These are phyloP conservation scores for Ascaphus truei DNA, from an alignment of 2,113 vertebrate genomes.

Conservation along the genomic window DNA sequence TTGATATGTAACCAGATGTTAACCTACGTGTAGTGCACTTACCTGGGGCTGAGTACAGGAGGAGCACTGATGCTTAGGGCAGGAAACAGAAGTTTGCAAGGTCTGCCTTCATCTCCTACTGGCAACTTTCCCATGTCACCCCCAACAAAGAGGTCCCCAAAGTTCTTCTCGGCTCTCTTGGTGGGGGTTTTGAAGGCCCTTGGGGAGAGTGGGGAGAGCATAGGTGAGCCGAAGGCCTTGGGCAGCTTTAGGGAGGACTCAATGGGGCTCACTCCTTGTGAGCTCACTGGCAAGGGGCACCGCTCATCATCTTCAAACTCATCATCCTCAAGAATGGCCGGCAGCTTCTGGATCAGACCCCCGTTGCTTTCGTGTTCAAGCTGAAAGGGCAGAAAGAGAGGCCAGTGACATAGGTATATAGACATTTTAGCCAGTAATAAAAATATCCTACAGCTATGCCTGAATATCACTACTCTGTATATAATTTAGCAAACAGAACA, in stretches of 20 bases:
- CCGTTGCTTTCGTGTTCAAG: slow-evolving; percentile 72
- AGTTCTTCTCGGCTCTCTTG: slow-evolving; percentile 37
- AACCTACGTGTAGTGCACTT: too few species aligned
- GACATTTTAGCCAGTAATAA: background rate
- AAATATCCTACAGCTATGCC: background rate
- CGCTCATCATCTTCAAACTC: slow-evolving; percentile 66
- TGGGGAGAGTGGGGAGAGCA: slow-evolving; percentile 66
- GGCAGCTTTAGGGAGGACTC: slow-evolving; percentile 58
- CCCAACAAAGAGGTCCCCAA: slow-evolving; percentile 1
- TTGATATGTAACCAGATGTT: too few species aligned
- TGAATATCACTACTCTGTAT: background rate
- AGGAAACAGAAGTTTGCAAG: slow-evolving; percentile 68
- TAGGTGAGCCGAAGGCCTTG: slow-evolving; percentile 59
- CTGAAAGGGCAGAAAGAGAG: slow-evolving; percentile 39
- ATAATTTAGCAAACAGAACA: background rate
- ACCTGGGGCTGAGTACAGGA: slow-evolving; percentile 71
- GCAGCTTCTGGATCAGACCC: slow-evolving; percentile 70
- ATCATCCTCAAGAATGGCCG: slow-evolving; percentile 72
- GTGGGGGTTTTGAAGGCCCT: slow-evolving; percentile 58
- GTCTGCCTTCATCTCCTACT: slow-evolving; percentile 36
- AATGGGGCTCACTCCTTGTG: slow-evolving; percentile 40
- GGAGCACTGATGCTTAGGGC: slow-evolving; percentile 63
- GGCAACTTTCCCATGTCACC: slow-evolving; percentile 19
- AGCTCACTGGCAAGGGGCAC: slow-evolving; percentile 43
- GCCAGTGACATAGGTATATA: background rate